Evolutionary conservation across 1,140 invertebrate genomes (phyloP).

Genomic region (Aphis craccivora): DNA sequence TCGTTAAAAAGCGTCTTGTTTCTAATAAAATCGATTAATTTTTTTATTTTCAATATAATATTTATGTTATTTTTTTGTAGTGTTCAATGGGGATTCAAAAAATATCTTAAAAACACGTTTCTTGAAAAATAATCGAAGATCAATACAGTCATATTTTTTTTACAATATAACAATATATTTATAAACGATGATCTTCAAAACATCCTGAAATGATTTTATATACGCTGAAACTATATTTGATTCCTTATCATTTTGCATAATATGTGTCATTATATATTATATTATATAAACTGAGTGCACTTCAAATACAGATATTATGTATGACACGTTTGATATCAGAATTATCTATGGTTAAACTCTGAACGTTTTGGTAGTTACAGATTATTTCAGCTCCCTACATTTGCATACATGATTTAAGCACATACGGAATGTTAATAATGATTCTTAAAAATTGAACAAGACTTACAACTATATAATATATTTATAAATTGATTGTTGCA

Average conservation of each 20-base stretch:
- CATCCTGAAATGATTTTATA: background rate
- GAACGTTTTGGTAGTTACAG: background rate
- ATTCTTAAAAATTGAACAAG: background rate
- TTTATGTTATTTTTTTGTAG: background rate
- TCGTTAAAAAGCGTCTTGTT: background rate
- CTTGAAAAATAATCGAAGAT: background rate
- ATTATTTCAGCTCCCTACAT: background rate
- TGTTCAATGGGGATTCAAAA: background rate
- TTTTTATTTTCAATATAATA: conserved; percentile 11
- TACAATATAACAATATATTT: background rate
- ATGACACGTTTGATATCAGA: background rate
- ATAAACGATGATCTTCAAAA: background rate
- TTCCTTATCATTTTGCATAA: background rate
- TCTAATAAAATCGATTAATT: background rate
- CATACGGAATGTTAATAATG: background rate
- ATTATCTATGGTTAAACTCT: background rate
- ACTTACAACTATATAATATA: background rate
- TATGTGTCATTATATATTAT: background rate
- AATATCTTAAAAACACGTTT: background rate
- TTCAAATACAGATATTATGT: background rate
- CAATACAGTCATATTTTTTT: background rate
- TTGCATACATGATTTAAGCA: background rate
- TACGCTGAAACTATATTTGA: background rate
- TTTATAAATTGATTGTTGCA: background rate
- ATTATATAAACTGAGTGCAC: background rate